Evolutionary conservation across 2,797 vertebrate species (phyloP), one percentile per base, ranked within the genome.

Genomic region (Champsocephalus gunnari): DNA sequence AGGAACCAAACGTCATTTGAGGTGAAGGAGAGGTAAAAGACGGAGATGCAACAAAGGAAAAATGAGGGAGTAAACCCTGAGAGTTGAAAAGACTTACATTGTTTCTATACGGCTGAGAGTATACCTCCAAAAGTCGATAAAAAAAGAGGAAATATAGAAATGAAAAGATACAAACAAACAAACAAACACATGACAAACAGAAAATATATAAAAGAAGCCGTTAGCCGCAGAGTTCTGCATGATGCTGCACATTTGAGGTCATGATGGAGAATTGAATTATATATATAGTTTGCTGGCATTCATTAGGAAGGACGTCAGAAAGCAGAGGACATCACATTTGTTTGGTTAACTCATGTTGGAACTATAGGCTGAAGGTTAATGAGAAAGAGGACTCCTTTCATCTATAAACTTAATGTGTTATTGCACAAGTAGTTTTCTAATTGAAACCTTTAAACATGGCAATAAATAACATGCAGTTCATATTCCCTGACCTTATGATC

Each of bases 81-180:
- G 87, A 88, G 84, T 79, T 82, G 68, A 89, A 90, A 92, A 90
- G 88, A 95, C 95, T 95, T 95, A 95, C 94, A 93, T 89, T 79
- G 92, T 91, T 93, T 93, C 91, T 94, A 94, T 92, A 95, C 85
- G 85, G 95, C 93, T 95, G 92, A 91, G 93, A 92, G 92, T 92
- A 94, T 90, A 93, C 89, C 94, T 95, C 89, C 92, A 93, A 91
- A 93, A 93, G 90, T 91, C 79, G 92, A 91, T 86, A 48, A 51
- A 88, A 71, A 80, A 80, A 77, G 73, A 88, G 70, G 81, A 74
- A 89, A 84, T 81, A 92, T 73, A 87, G 73, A 90, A 93, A 93
- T 88, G 80, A 88, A 91, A 38, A 93, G 74, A 83, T 73, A 94
- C 77, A 88, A 83, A 92, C 77, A 80, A 71, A 84, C 81, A 88